These are phyloP conservation scores for Calliopum simillimum DNA, from an alignment of 2,888 invertebrate species.

Conservation along the genomic window DNA sequence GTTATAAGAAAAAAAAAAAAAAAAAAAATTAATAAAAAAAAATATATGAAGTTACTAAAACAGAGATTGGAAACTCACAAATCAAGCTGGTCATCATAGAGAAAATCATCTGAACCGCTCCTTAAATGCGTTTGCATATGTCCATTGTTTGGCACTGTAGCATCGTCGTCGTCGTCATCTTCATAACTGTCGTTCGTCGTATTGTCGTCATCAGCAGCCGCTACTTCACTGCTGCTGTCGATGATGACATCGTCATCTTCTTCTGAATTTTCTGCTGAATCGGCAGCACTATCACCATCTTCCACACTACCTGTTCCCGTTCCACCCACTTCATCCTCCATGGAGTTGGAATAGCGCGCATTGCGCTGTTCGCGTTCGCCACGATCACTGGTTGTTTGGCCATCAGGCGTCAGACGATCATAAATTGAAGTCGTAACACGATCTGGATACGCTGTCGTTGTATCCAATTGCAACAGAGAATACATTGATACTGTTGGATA, in stretches of 20 bases:
- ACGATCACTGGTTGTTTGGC: slow-evolving; percentile 59
- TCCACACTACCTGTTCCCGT: not conserved
- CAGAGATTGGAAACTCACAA: slow-evolving; percentile 61
- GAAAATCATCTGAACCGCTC: slow-evolving; percentile 58
- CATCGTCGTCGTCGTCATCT: slow-evolving; percentile 47
- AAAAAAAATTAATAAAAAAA: slow-evolving; percentile 29
- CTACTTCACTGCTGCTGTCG: slow-evolving; percentile 43
- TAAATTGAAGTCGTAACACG: slow-evolving; percentile 48
- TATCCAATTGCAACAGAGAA: slow-evolving; percentile 21
- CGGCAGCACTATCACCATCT: slow-evolving; percentile 1
- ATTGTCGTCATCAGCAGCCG: slow-evolving; percentile 46
- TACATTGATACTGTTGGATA: slow-evolving; percentile 41
- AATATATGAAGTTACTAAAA: slow-evolving; percentile 34
- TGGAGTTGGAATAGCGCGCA: slow-evolving; percentile 52
- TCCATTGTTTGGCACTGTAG: slow-evolving; percentile 41
- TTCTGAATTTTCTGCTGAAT: slow-evolving; percentile 43
- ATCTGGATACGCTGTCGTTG: slow-evolving; percentile 44
- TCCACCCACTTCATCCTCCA: slow-evolving; percentile 42
- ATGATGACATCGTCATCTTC: slow-evolving; percentile 37
- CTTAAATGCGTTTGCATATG: slow-evolving; percentile 52
- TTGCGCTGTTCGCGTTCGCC: slow-evolving; percentile 58
- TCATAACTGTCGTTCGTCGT: slow-evolving; percentile 56
- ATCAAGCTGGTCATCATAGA: slow-evolving; percentile 63
- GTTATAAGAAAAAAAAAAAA: slow-evolving; percentile 29
- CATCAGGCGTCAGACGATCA: slow-evolving; percentile 44